Evolutionary conservation across 2,888 invertebrate genomes (phyloP), one percentile per base, ranked within the genome.

Genomic region (Bellardia bayeri): DNA sequence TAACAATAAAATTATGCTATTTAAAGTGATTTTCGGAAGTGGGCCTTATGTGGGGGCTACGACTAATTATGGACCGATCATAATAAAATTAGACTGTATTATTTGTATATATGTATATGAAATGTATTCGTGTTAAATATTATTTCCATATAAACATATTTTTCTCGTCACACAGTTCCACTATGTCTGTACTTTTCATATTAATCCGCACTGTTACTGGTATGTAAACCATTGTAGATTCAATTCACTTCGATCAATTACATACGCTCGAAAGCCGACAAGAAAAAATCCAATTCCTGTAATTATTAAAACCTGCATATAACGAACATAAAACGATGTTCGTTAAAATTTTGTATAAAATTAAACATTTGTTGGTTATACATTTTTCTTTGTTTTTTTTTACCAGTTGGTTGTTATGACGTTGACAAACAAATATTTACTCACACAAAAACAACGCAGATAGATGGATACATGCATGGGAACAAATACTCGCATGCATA

Each of bases 351-450:
- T 71, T 78, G 42, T 78, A 71, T 71, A 56, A 83, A 78, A 78
- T 69, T 71, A 83, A 71, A 45, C 63, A 69, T 78, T 83, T 83
- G 82, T 76, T 83, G 51, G 69, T 42, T 63, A 16, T 16, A 42
- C 23, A 66, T 42, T 45, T 0, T 6, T 64, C 63, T 33, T 49
- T 75, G 40, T 9, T 61, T 40, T 11, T 49, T 45, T 49, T 45
- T 16, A n/a, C 5, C 40, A 40, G 30, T 45, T 56, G 51, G 61
- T 33, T 83, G 83, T 83, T 83, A 69, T 76, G 83, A 78, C 78
- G 83, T 78, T 83, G 71, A 71, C 78, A 83, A 64, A 78, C 71
- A 83, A 83, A 83, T 78, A 83, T 83, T 83, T 83, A 71, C 56
- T 83, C 42, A 45, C 78, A 78, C n/a, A 71, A 78, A 74, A 71